These are phyloP conservation scores for Chanos chanos DNA, from an alignment of 2,797 vertebrate species.

Conservation along the genomic window DNA sequence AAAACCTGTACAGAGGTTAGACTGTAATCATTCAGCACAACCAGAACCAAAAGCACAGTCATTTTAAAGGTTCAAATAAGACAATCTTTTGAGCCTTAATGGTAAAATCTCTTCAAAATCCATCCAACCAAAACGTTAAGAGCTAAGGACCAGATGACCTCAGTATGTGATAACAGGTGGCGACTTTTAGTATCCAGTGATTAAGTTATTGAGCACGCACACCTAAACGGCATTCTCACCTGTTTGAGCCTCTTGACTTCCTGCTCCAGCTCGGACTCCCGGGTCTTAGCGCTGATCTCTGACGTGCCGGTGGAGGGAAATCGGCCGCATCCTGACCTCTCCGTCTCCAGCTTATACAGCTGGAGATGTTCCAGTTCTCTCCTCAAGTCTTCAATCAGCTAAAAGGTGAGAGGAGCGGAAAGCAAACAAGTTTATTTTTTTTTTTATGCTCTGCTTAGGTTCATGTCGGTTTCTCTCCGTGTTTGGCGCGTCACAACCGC, in stretches of 20 bases:
- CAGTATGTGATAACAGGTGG: too few relatives aligned
- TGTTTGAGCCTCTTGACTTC: constrained; percentile 90
- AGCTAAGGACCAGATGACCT: too few relatives aligned
- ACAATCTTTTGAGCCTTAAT: too few relatives aligned
- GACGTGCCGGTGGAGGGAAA: constrained; percentile 76
- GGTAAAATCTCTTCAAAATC: too few relatives aligned
- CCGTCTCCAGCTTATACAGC: constrained; percentile 87
- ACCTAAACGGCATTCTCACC: constrained; percentile 59
- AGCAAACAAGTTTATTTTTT: background rate
- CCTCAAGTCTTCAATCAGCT: constrained; percentile 93
- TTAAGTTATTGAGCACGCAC: background rate
- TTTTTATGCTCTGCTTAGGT: too few relatives aligned
- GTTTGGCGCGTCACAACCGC: background rate
- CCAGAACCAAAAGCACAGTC: background rate
- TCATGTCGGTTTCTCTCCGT: background rate
- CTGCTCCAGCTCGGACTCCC: constrained; percentile 91
- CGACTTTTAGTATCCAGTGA: background rate
- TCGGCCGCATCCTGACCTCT: constrained; percentile 77
- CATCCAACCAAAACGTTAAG: too few relatives aligned
- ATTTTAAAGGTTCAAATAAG: background rate
- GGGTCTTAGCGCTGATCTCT: constrained; percentile 81
- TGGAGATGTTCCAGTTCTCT: constrained; percentile 92
- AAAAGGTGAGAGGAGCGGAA: constrained; percentile 10
- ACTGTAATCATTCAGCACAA: too few relatives aligned
- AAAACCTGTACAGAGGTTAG: too few relatives aligned